phyloP scores from a whole-genome alignment of 2,888 invertebrate genomes.

The Drosophila melanosoma region DNA sequence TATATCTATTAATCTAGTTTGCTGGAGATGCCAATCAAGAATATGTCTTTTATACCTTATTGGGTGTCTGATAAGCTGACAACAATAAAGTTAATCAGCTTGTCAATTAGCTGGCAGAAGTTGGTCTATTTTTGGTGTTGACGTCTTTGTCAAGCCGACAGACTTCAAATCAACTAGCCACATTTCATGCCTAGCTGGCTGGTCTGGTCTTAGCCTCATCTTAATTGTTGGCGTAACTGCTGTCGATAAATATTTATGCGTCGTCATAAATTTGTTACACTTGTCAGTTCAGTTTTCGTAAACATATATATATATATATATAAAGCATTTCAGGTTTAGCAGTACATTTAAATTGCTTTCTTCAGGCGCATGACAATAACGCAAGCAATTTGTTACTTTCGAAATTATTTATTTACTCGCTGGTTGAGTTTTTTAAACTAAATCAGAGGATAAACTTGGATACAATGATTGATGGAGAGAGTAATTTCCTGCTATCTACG shows the following conservation, averaged over 20 bases:
- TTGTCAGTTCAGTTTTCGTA: slow-evolving; percentile 51
- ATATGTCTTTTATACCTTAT: background rate
- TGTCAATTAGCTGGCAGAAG: slow-evolving; percentile 2
- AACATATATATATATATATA: background rate
- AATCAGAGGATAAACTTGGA: background rate
- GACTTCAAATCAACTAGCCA: slow-evolving; percentile 4
- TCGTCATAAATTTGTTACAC: slow-evolving; percentile 50
- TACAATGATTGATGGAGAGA: too few species aligned
- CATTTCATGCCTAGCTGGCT: slow-evolving; percentile 29
- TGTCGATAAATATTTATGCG: slow-evolving; percentile 64
- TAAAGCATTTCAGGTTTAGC: slow-evolving; percentile 25
- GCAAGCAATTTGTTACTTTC: slow-evolving; percentile 10
- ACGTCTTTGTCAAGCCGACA: slow-evolving; percentile 20
- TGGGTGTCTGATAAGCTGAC: background rate
- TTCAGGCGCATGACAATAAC: slow-evolving; percentile 33
- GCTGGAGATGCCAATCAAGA: background rate
- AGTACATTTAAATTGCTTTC: slow-evolving; percentile 39
- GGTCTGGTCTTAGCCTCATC: slow-evolving; percentile 17
- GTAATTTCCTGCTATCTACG: background rate
- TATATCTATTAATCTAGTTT: background rate
- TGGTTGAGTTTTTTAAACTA: background rate
- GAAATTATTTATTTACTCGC: background rate
- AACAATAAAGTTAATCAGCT: slow-evolving; percentile 1
- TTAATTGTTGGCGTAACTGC: slow-evolving; percentile 52
- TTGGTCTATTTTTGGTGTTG: slow-evolving; percentile 12